These are phyloP conservation scores for Nyctibius bracteatus DNA, from an alignment of 2,113 vertebrate species.

Conservation along the genomic window DNA sequence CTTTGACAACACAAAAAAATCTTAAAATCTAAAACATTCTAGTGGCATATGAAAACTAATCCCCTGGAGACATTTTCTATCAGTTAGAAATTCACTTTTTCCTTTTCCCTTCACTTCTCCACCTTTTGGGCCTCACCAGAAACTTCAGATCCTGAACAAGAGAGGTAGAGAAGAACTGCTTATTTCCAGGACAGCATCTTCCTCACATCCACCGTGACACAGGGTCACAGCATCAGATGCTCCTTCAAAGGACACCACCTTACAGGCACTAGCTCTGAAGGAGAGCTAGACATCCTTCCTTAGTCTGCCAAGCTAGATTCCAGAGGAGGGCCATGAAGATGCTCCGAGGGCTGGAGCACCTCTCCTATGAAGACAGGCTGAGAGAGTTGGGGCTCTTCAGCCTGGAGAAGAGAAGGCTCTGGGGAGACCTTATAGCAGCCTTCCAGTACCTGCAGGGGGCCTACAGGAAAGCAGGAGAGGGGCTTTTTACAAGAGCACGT, in stretches of 20 bases:
- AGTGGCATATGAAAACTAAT: not conserved
- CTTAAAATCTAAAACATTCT: not conserved
- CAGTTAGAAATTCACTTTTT: not conserved
- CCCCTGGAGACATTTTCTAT: not conserved
- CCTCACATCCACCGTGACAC: not conserved
- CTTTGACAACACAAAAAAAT: not conserved
- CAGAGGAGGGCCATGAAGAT: no score
- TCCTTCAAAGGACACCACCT: not conserved
- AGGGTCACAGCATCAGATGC: not conserved
- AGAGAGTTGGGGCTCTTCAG: no score
- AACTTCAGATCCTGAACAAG: not conserved
- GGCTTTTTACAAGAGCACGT: no score
- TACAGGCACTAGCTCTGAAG: not conserved
- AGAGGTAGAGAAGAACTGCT: not conserved
- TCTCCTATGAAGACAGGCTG: no score
- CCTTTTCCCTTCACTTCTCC: not conserved
- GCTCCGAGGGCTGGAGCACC: no score
- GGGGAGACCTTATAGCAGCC: no score
- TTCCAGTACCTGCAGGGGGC: no score
- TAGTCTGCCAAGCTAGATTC: not conserved
- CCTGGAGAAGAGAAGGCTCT: no score
- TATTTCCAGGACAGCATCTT: not conserved
- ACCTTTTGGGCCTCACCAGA: not conserved
- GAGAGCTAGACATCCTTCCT: not conserved
- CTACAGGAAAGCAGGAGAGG: no score